Conservation (phyloP, 2,888 invertebrate genomes). For the Harpalus rubripes region DNA sequence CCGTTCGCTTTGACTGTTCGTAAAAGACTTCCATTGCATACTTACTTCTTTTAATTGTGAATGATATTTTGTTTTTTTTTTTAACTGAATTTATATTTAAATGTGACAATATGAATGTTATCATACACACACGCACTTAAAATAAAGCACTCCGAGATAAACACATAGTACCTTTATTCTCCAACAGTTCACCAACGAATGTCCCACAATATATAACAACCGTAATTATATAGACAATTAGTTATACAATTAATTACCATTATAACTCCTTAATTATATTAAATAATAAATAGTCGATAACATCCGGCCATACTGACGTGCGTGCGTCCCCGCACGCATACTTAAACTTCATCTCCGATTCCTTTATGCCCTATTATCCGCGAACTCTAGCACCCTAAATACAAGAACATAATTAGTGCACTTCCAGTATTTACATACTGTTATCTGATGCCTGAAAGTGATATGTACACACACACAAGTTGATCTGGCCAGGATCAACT, state of each 20-base stretch:
- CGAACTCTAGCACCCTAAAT: neutral
- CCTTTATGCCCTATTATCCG: neutral
- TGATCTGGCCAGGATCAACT: neutral
- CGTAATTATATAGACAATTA: neutral
- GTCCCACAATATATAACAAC: neutral
- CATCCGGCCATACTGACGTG: neutral
- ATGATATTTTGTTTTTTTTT: too few relatives aligned
- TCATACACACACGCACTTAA: neutral
- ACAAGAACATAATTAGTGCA: too few relatives aligned
- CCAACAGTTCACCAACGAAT: neutral
- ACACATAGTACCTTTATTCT: neutral
- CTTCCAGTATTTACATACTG: too few relatives aligned
- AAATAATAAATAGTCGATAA: neutral
- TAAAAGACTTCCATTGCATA: too few relatives aligned
- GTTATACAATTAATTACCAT: neutral
- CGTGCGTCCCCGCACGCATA: neutral
- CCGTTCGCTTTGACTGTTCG: too few relatives aligned
- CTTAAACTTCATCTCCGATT: neutral
- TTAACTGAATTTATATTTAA: too few relatives aligned
- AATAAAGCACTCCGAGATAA: neutral
- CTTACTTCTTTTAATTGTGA: too few relatives aligned
- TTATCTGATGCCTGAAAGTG: neutral
- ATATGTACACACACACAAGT: neutral
- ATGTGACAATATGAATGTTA: too few relatives aligned
- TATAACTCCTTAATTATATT: neutral